Conservation (phyloP, 2,113 vertebrate species). For the Phrynosoma platyrhinos region DNA sequence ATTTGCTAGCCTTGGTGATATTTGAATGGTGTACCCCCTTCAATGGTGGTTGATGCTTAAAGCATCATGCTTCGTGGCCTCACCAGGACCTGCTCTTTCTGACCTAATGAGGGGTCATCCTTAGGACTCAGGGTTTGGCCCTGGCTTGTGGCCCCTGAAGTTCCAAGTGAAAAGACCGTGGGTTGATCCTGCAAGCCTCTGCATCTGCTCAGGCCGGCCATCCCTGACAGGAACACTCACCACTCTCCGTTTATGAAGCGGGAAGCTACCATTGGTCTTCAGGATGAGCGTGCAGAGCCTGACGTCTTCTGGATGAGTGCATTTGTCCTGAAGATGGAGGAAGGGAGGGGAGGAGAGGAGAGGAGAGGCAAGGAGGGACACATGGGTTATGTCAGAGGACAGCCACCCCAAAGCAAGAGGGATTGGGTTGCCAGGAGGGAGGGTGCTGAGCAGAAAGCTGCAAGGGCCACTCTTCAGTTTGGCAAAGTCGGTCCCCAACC, state of each 20-base stretch:
- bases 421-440: constrained; percentile 13
- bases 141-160: background rate
- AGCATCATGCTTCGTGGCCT: too few relatives aligned
- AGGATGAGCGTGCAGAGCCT: constrained; percentile 95
- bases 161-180: background rate
- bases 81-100: too few relatives aligned
- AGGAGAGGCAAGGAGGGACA: constrained; percentile 72
- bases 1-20: too few relatives aligned
- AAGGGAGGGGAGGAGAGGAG: background rate
- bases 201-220: background rate
- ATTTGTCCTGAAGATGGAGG: constrained; percentile 88
- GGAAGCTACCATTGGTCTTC: constrained; percentile 96
- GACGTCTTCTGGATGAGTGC: constrained; percentile 97
- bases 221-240: constrained; percentile 77
- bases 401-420: constrained; percentile 36
- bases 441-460: background rate
- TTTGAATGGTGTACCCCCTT: too few relatives aligned
- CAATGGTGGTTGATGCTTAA: too few relatives aligned
- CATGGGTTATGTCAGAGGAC: constrained; percentile 51
- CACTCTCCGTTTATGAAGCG: constrained; percentile 96
- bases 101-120: too few relatives aligned
- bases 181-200: too few relatives aligned
- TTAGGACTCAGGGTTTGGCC: background rate
- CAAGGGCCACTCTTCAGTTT: background rate
- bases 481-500: background rate